A percentile compares a stretch with the other conserved stretches of the same genome.
Evolutionary conservation across 2,113 vertebrate genomes (phyloP).

Genomic region (Pachyramphus minor): DNA sequence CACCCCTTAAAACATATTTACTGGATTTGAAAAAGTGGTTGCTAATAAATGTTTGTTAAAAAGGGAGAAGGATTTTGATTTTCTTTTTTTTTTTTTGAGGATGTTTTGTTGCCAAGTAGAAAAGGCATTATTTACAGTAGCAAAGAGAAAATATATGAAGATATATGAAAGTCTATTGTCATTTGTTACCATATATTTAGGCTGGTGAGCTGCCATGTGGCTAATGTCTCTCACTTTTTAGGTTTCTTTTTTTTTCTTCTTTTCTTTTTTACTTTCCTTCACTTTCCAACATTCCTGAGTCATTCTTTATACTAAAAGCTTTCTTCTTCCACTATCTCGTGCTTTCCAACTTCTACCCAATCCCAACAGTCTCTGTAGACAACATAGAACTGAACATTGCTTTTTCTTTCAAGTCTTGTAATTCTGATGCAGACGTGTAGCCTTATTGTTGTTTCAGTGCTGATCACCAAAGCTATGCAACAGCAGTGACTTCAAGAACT

Average conservation of each 20-base stretch:
- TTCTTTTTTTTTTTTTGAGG: background rate
- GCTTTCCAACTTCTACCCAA: background rate
- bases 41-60: background rate
- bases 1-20: background rate
- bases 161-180: background rate
- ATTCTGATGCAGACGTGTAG: background rate
- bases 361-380: background rate
- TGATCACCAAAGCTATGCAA: background rate
- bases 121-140: background rate
- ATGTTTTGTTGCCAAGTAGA: background rate
- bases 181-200: background rate
- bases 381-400: background rate
- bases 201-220: background rate
- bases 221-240: background rate
- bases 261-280: background rate
- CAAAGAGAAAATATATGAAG: background rate
- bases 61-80: background rate
- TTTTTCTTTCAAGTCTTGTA: background rate
- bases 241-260: background rate
- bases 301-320: background rate
- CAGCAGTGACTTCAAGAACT: background rate
- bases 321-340: background rate
- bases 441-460: background rate
- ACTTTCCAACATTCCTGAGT: background rate
- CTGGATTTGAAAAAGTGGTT: background rate